Percentiles rank a stretch among this genome's conserved stretches.
Evolutionary conservation across 2,888 invertebrate genomes (phyloP).

Genomic region (Chrysolina haemoptera): DNA sequence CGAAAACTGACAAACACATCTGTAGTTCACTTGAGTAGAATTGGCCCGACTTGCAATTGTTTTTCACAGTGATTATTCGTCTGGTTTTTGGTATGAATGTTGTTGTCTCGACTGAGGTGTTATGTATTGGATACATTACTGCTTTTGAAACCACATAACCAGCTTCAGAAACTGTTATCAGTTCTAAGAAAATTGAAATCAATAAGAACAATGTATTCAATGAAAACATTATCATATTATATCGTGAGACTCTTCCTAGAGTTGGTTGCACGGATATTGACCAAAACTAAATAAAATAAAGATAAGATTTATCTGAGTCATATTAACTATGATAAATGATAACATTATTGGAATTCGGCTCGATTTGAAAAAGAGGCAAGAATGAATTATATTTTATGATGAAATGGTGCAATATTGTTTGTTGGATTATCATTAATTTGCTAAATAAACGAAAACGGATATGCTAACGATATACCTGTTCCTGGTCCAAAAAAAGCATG

Average conservation of each 20-base stretch:
- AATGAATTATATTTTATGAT: too few species aligned
- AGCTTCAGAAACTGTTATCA: not conserved
- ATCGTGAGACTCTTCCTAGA: too few species aligned
- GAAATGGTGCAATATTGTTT: too few species aligned
- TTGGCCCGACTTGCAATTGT: conserved; percentile 1
- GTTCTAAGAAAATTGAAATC: not conserved
- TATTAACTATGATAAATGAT: not conserved
- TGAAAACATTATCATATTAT: not conserved
- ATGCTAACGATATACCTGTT: too few species aligned
- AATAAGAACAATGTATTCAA: not conserved
- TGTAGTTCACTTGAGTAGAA: not conserved
- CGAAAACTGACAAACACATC: conserved; percentile 4
- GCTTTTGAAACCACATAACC: conserved; percentile 6
- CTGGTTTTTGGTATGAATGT: not conserved
- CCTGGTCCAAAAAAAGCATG: too few species aligned
- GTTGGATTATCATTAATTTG: too few species aligned
- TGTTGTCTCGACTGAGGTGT: not conserved
- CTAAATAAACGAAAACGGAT: too few species aligned
- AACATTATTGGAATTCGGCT: not conserved
- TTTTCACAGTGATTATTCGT: not conserved
- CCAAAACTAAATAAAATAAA: too few species aligned
- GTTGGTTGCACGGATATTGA: too few species aligned
- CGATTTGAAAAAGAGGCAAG: not conserved
- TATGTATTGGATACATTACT: not conserved
- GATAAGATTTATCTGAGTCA: not conserved